These are phyloP conservation scores for Hypercompe scribonia DNA, from an alignment of 2,888 invertebrate genomes.

Conservation along the genomic window DNA sequence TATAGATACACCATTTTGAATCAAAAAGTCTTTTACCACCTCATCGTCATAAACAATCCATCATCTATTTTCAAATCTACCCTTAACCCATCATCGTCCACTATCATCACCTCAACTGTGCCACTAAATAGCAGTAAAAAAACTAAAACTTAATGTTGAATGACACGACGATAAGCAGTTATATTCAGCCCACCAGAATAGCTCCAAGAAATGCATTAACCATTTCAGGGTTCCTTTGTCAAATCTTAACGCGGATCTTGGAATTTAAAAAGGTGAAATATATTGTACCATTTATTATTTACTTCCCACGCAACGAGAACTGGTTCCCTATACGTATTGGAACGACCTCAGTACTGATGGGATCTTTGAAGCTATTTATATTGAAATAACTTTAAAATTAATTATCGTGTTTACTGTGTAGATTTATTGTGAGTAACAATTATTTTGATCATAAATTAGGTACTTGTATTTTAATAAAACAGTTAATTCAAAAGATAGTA, in stretches of 20 bases:
- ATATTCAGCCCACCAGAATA: slow-evolving; percentile 72
- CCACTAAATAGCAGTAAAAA: slow-evolving; percentile 50
- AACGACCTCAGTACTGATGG: slow-evolving; percentile 6
- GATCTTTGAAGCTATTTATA: slow-evolving; percentile 16
- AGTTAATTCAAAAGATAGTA: background rate
- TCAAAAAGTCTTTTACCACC: background rate
- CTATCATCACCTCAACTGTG: slow-evolving; percentile 50
- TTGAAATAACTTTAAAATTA: background rate
- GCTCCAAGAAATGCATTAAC: slow-evolving; percentile 75
- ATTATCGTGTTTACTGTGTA: background rate
- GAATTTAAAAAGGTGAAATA: slow-evolving; percentile 46
- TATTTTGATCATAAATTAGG: background rate
- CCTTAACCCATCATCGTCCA: slow-evolving; percentile 44
- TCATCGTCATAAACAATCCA: slow-evolving; percentile 32
- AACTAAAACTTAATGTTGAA: slow-evolving; percentile 71
- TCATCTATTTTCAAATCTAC: slow-evolving; percentile 35
- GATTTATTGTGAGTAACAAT: background rate
- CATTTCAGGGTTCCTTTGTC: slow-evolving; percentile 59
- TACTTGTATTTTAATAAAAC: background rate
- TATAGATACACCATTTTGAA: background rate
- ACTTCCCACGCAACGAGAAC: slow-evolving; percentile 35
- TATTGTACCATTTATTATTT: slow-evolving; percentile 31
- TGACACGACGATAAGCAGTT: slow-evolving; percentile 74
- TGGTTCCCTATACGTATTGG: slow-evolving; percentile 12
- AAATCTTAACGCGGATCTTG: slow-evolving; percentile 50